A percentile compares a stretch with the other conserved stretches of the same genome.
These are phyloP conservation scores for Gymnocypris eckloni DNA, from an alignment of 2,797 vertebrate genomes.

Conservation along the genomic window DNA sequence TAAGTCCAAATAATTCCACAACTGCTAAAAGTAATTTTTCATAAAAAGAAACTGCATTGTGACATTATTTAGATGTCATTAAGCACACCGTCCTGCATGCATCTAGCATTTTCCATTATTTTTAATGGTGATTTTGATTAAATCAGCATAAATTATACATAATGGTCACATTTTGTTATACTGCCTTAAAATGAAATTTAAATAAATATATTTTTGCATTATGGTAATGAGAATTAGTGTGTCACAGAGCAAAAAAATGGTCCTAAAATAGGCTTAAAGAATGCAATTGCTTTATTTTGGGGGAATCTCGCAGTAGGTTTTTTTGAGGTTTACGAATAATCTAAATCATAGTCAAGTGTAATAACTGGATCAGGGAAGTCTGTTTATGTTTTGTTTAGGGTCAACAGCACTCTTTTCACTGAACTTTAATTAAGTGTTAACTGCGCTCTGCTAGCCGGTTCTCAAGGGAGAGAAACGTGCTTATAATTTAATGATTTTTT, in stretches of 20 bases:
- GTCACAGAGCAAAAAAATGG: background rate
- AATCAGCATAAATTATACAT: background rate
- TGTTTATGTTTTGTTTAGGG: background rate
- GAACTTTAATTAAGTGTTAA: conserved; percentile 18
- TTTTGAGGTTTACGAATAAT: background rate
- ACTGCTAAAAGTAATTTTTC: background rate
- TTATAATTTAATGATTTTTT: conserved; percentile 36
- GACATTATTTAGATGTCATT: background rate
- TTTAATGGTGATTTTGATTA: background rate
- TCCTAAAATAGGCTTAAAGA: background rate
- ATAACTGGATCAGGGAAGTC: background rate
- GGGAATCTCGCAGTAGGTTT: background rate
- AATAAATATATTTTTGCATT: background rate
- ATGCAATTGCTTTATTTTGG: background rate
- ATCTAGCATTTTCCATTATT: background rate
- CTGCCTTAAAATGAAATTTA: background rate
- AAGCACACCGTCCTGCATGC: background rate
- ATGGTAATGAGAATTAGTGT: background rate
- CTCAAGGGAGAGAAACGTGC: conserved; percentile 21
- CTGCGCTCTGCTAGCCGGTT: background rate
- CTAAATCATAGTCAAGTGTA: background rate
- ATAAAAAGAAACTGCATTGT: background rate
- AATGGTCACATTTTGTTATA: background rate
- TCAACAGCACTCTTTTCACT: conserved; percentile 2
- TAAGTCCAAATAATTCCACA: background rate